Evolutionary conservation across 2,113 vertebrate species (phyloP).

Genomic region (Pongo abelii): DNA sequence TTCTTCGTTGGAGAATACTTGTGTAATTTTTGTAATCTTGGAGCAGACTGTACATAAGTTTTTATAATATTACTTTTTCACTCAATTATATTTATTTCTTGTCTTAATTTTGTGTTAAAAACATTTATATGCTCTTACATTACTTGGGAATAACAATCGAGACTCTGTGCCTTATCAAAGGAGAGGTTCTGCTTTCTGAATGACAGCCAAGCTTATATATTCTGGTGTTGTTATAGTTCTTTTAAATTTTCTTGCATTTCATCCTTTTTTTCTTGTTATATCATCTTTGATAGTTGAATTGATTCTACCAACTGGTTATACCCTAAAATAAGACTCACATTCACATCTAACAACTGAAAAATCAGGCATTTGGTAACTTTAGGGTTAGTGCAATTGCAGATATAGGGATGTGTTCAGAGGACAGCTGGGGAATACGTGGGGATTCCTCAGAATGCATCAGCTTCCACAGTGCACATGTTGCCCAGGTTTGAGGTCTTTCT

Average conservation of each 20-base stretch:
- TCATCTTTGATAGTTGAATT: not conserved
- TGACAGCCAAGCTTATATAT: not conserved
- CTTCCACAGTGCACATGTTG: not conserved
- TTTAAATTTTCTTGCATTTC: not conserved
- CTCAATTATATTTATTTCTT: not conserved
- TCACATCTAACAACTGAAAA: not conserved
- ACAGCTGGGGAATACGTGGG: accelerated
- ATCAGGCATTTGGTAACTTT: not conserved
- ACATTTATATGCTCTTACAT: not conserved
- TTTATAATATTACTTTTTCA: not conserved
- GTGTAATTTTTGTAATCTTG: not conserved
- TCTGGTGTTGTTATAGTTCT: no score
- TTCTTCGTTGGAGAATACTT: not conserved
- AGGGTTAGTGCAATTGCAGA: no score
- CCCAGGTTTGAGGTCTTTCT: not conserved
- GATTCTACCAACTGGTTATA: no score
- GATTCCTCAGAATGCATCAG: accelerated
- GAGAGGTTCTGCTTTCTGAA: not conserved
- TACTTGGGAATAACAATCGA: not conserved
- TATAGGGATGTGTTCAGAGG: not conserved
- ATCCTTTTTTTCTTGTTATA: not conserved
- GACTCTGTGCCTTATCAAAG: not conserved
- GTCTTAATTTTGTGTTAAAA: not conserved
- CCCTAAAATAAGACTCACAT: not conserved
- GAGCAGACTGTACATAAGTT: not conserved